phyloP scores from a whole-genome alignment of 2,888 invertebrate species.

The Watsonalla cultraria region DNA sequence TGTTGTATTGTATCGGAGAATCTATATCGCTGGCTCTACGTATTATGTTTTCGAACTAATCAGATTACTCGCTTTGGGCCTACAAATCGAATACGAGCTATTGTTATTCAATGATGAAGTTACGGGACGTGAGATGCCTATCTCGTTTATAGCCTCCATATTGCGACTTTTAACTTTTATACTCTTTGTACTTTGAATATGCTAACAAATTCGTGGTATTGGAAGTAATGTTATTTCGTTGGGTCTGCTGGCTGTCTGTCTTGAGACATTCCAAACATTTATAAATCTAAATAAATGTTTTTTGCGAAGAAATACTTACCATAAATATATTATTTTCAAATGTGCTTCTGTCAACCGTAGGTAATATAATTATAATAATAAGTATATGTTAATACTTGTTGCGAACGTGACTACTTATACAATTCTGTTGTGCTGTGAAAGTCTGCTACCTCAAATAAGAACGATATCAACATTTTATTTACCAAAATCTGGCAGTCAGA shows the following conservation, averaged over 20 bases:
- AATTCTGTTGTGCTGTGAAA: too few relatives aligned
- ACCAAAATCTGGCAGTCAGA: too few relatives aligned
- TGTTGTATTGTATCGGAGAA: too few relatives aligned
- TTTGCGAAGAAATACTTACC: too few relatives aligned
- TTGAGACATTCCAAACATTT: not conserved
- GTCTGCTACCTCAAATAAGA: too few relatives aligned
- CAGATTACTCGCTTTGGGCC: not conserved
- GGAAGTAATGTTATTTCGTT: not conserved
- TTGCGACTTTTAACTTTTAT: constrained; percentile 44
- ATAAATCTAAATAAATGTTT: too few relatives aligned
- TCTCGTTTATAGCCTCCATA: constrained; percentile 47
- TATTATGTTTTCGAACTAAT: not conserved
- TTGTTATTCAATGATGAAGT: constrained; percentile 57
- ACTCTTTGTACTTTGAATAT: constrained; percentile 19
- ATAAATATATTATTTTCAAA: too few relatives aligned
- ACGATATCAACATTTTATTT: too few relatives aligned
- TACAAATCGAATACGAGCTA: constrained; percentile 18
- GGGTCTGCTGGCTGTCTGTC: not conserved
- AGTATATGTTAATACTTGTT: too few relatives aligned
- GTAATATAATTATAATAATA: too few relatives aligned
- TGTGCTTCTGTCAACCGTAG: too few relatives aligned
- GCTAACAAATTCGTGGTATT: not conserved
- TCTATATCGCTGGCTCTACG: not conserved
- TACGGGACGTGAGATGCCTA: constrained; percentile 57
- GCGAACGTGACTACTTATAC: too few relatives aligned